Percentiles rank a stretch among this genome's conserved stretches.
Conservation (phyloP, 2,888 invertebrate species). For the Drosophila fulvimacula region DNA sequence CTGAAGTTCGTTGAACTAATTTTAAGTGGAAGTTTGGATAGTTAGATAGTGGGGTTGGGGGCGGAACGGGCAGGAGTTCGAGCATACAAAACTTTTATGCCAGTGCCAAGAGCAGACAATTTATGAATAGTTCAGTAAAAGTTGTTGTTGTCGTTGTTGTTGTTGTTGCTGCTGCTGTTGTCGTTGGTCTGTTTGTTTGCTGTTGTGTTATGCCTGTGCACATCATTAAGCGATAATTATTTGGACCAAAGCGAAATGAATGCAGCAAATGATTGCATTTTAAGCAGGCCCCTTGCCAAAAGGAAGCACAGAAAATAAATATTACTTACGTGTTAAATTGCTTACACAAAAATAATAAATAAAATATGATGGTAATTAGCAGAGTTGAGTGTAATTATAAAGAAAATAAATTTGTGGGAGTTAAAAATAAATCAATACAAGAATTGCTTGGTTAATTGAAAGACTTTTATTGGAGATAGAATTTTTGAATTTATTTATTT, state of each 20-base stretch:
- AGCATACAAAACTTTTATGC: constrained; percentile 40
- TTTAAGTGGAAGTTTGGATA: constrained; percentile 18
- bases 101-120: constrained; percentile 70
- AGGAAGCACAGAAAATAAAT: constrained; percentile 13
- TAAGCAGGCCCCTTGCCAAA: constrained; percentile 12
- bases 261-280: constrained; percentile 47
- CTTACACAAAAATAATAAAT: constrained; percentile 1
- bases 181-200: constrained; percentile 21
- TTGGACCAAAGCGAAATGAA: constrained; percentile 34
- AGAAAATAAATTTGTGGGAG: neutral
- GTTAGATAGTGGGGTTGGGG: neutral
- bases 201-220: constrained; percentile 51
- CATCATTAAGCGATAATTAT: constrained; percentile 81
- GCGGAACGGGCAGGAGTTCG: neutral
- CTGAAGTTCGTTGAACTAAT: constrained; percentile 66
- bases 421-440: neutral
- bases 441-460: neutral
- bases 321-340: constrained; percentile 1
- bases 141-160: constrained; percentile 21
- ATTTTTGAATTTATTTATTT: too few species aligned
- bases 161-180: constrained; percentile 26
- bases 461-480: neutral
- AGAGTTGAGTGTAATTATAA: neutral
- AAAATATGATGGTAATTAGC: constrained; percentile 1
- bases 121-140: constrained; percentile 52